These are phyloP conservation scores for Chaetura pelagica DNA, from an alignment of 2,113 vertebrate species.

Conservation along the genomic window DNA sequence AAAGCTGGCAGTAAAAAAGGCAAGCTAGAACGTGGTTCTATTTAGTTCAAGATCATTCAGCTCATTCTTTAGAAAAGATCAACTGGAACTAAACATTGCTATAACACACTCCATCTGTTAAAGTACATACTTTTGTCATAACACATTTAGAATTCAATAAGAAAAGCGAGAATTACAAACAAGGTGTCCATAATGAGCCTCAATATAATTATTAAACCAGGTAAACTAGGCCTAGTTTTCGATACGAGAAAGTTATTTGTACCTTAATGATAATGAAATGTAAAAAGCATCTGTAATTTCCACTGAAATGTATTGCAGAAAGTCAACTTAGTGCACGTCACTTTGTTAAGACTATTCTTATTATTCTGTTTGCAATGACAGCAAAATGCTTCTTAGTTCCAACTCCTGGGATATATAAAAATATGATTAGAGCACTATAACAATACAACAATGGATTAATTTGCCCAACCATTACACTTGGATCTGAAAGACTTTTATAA, in stretches of 20 bases:
- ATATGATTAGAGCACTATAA: slow-evolving; percentile 71
- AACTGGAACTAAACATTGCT: slow-evolving; percentile 57
- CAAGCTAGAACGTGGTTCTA: background rate
- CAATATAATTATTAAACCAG: slow-evolving; percentile 70
- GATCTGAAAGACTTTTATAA: slow-evolving; percentile 60
- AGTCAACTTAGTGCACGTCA: slow-evolving; percentile 71
- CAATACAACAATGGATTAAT: slow-evolving; percentile 75
- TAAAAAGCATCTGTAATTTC: slow-evolving; percentile 74
- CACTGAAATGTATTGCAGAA: slow-evolving; percentile 58
- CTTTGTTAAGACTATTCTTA: slow-evolving; percentile 76
- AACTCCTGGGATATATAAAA: slow-evolving; percentile 71
- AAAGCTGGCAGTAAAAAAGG: background rate
- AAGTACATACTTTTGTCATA: slow-evolving; percentile 59
- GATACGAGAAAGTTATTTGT: slow-evolving; percentile 62
- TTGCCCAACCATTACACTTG: slow-evolving; percentile 56
- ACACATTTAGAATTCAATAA: slow-evolving; percentile 56
- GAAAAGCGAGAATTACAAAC: slow-evolving; percentile 62
- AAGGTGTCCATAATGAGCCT: slow-evolving; percentile 66
- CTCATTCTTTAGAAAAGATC: slow-evolving; percentile 30
- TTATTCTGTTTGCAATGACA: slow-evolving; percentile 73
- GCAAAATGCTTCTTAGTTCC: slow-evolving; percentile 72
- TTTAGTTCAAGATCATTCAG: background rate
- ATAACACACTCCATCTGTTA: slow-evolving; percentile 46
- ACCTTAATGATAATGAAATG: slow-evolving; percentile 72
- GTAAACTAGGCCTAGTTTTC: slow-evolving; percentile 62